These are phyloP conservation scores for Lysandra bellargus DNA, from an alignment of 2,888 invertebrate species.

Conservation along the genomic window DNA sequence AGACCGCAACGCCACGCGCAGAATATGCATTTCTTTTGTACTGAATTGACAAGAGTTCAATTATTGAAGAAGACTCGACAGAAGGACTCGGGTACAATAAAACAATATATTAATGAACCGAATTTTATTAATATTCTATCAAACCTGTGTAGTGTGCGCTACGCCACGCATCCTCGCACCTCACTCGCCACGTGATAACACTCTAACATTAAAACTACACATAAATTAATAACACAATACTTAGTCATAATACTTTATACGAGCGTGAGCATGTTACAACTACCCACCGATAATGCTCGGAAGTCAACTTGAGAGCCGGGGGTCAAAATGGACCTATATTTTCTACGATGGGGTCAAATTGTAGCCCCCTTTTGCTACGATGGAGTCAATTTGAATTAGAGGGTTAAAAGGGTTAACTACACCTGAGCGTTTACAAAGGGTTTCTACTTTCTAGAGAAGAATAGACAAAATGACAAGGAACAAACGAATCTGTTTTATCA, in stretches of 20 bases:
- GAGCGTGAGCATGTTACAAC: slow-evolving; percentile 47
- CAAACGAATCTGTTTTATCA: no score
- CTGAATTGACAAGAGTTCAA: no score
- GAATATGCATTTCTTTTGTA: no score
- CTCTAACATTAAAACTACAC: slow-evolving; percentile 58
- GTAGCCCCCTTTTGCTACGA: no score
- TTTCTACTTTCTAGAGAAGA: no score
- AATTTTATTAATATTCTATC: slow-evolving; percentile 34
- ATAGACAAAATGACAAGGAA: no score
- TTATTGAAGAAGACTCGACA: no score
- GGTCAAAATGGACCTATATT: background rate
- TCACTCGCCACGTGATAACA: slow-evolving; percentile 33
- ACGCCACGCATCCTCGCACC: background rate
- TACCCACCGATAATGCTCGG: background rate
- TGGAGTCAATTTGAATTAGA: no score
- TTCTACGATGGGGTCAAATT: background rate
- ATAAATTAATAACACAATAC: slow-evolving; percentile 73
- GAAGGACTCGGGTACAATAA: slow-evolving; percentile 1
- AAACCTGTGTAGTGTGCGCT: slow-evolving; percentile 11
- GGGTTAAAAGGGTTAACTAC: background rate
- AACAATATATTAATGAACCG: slow-evolving; percentile 34
- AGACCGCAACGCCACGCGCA: no score
- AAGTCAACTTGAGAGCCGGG: background rate
- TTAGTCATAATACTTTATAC: slow-evolving; percentile 64
- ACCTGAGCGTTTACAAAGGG: background rate